A percentile compares a stretch with the other conserved stretches of the same genome.
Conservation (phyloP, 2,797 vertebrate genomes). For the Pipistrellus pipistrellus region DNA sequence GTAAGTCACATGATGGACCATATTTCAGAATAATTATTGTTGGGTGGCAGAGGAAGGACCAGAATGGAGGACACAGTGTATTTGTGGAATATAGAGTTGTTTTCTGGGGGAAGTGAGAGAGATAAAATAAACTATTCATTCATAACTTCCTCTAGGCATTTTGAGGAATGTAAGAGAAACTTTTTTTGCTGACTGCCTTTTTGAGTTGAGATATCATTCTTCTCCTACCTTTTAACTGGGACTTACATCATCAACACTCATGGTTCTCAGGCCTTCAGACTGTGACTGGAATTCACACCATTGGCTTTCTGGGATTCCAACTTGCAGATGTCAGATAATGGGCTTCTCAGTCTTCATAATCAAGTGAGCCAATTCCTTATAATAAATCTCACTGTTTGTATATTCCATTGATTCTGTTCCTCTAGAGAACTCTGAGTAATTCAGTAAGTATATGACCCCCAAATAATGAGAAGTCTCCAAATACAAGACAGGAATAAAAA, state of each 20-base stretch:
- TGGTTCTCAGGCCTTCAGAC: background rate
- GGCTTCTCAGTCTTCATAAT: background rate
- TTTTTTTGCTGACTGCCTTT: background rate
- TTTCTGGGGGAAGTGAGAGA: background rate
- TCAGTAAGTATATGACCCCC: background rate
- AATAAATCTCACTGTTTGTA: background rate
- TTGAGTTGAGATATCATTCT: background rate
- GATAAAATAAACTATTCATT: background rate
- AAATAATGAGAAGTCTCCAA: background rate
- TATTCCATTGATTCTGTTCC: background rate
- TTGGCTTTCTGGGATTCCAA: background rate
- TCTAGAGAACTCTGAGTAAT: background rate
- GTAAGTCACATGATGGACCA: background rate
- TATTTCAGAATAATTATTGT: constrained; percentile 20
- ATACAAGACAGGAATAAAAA: constrained; percentile 6
- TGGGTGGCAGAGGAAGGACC: background rate
- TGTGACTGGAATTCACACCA: background rate
- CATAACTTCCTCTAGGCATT: background rate
- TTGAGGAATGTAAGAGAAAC: background rate
- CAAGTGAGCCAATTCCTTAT: background rate
- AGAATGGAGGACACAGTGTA: background rate
- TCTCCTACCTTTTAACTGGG: background rate
- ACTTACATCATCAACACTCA: background rate
- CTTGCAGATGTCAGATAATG: background rate
- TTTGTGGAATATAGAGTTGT: background rate